Percentiles rank a stretch among this genome's conserved stretches.
phyloP scores from a whole-genome alignment of 2,888 invertebrate species.

The Ferrisia virgata region DNA sequence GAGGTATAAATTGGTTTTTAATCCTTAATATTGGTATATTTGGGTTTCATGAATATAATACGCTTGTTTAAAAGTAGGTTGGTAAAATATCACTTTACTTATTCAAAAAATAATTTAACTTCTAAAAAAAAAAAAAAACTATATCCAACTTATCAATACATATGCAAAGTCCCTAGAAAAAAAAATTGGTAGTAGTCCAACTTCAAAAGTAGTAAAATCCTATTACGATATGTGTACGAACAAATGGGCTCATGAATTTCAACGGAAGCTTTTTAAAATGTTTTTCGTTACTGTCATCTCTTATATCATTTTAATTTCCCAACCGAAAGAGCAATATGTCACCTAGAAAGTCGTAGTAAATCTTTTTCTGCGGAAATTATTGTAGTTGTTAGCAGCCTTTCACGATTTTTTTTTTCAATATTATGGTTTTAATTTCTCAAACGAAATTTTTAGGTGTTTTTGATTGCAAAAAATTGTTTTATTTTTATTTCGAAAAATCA shows the following conservation, averaged over 20 bases:
- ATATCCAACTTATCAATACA: too few species aligned
- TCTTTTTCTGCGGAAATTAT: neutral
- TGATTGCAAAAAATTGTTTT: too few species aligned
- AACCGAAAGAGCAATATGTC: neutral
- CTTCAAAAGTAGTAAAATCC: too few species aligned
- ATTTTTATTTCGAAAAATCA: too few species aligned
- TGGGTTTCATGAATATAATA: too few species aligned
- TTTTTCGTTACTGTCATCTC: neutral
- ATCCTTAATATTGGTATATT: too few species aligned
- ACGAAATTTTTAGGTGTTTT: too few species aligned
- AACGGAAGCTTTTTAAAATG: neutral
- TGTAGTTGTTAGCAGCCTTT: neutral
- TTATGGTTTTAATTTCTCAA: too few species aligned
- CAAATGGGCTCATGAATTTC: neutral
- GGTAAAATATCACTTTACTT: too few species aligned
- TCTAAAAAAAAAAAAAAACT: neutral
- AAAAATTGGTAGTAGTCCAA: neutral
- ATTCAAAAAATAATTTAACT: neutral
- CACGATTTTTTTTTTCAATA: too few species aligned
- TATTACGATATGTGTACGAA: too few species aligned
- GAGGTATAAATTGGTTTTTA: neutral
- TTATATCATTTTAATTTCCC: neutral
- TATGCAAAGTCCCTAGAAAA: neutral
- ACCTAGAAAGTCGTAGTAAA: neutral
- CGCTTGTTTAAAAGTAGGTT: too few species aligned